These are phyloP conservation scores for Hesperophylax magnus DNA, from an alignment of 1,140 invertebrate genomes.

Conservation along the genomic window DNA sequence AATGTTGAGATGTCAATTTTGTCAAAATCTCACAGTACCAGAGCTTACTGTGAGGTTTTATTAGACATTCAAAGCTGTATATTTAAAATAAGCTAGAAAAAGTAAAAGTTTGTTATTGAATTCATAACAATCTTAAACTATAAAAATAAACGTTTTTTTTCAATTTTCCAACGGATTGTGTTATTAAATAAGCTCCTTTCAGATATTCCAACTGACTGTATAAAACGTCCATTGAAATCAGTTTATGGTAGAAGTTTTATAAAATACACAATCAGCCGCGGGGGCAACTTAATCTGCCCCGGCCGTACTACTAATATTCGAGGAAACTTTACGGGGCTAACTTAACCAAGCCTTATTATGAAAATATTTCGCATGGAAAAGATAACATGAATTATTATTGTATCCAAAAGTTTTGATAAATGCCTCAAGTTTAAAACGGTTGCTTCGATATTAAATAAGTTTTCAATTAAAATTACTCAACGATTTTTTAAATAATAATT, in stretches of 20 bases:
- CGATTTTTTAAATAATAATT: background rate
- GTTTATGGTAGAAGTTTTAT: conserved; percentile 17
- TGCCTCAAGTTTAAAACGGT: conserved; percentile 17
- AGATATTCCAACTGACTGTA: background rate
- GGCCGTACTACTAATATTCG: conserved; percentile 4
- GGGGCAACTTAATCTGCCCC: conserved; percentile 8
- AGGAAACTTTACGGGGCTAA: background rate
- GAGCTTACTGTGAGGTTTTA: too few species aligned
- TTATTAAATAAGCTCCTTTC: too few species aligned
- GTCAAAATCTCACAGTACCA: too few species aligned
- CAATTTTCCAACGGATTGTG: too few species aligned
- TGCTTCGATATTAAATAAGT: conserved; percentile 30
- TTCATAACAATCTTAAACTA: too few species aligned
- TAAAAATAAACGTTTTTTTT: too few species aligned
- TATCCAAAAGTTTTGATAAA: conserved; percentile 34
- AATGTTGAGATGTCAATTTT: too few species aligned
- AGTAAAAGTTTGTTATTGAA: too few species aligned
- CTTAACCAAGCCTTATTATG: conserved; percentile 11
- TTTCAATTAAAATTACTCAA: conserved; percentile 21
- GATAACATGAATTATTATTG: conserved; percentile 37
- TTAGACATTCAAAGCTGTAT: too few species aligned
- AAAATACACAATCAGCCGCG: conserved; percentile 15
- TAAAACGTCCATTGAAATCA: conserved; percentile 11
- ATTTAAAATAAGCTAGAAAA: too few species aligned
- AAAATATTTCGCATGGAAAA: conserved; percentile 28